Base-by-base conservation (phyloP, 2,797 vertebrate species). In the Brachymystax lenok region DNA sequence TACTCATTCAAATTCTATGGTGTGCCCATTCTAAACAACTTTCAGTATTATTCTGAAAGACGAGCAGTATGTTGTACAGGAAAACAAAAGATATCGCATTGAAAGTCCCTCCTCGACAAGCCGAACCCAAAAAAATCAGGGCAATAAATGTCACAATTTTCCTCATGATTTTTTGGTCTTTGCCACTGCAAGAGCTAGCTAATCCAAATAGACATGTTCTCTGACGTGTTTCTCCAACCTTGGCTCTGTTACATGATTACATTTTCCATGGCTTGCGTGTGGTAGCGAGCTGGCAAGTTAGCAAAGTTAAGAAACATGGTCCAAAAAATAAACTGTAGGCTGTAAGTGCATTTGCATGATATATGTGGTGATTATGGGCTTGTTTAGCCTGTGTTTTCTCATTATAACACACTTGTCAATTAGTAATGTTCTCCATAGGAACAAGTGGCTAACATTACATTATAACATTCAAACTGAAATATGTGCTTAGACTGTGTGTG, bases 271-370 rank as follows among this genome's bases (percentile, higher is more conserved):
- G 35, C 63, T 46, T 63, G 72, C 24, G 17, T 52, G 40, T 5
- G 27, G n/a, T 71, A 28, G 14, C 17, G 16, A 67, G 19, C 35
- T 4, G 54, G 40, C 12, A 71, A 28, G 50, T 77, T 54, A 72
- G 76, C 61, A 46, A 35, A 72, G 76, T 59, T 24, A 59, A 51
- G 30, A 10, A 14, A 54, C 73, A 69, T 79, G 67, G 40, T 69
- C 61, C 4, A 63, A 63, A 61, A 16, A 74, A 74, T 56, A 8
- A 54, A 50, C 56, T 8, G n/a, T 24, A 56, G 56, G 46, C 8
- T 13, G 33, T n/a, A n/a, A 21, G 2, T 28, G 71, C 73, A 75
- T 66, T 71, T 10, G 40, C 56, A 79, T 46, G 35, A 2, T 40
- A 19, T 73, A 14, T 28, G 27, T 79, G 69, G 40, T 10, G 40